Conservation (phyloP, 2,888 invertebrate species). For the Heterodera filipjevi region DNA sequence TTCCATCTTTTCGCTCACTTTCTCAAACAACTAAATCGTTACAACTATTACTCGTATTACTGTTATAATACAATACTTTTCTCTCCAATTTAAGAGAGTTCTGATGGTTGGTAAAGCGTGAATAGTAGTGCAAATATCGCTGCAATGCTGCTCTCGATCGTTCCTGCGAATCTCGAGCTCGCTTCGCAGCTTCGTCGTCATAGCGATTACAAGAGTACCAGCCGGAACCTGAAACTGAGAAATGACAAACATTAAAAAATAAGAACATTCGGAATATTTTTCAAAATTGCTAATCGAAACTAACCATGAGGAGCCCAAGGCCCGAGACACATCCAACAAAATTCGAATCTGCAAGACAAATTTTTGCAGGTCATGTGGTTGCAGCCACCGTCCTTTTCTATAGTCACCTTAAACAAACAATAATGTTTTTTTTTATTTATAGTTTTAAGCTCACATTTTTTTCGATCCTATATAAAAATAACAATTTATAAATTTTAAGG, state of each 20-base stretch:
- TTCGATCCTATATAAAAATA: too few species aligned
- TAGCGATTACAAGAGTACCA: slow-evolving; percentile 89
- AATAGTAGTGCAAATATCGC: slow-evolving; percentile 96
- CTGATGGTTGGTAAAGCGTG: slow-evolving; percentile 99
- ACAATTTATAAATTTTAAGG: too few species aligned
- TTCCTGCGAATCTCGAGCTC: slow-evolving; percentile 92
- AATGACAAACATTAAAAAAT: background rate
- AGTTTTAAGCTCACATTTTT: too few species aligned
- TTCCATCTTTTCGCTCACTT: slow-evolving; percentile 96
- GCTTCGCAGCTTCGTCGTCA: slow-evolving; percentile 93
- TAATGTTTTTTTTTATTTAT: too few species aligned
- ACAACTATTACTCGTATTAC: background rate
- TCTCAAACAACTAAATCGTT: slow-evolving; percentile 78
- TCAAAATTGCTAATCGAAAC: slow-evolving; percentile 30
- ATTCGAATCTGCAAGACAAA: slow-evolving; percentile 94
- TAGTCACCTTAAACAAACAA: slow-evolving; percentile 41
- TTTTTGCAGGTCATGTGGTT: slow-evolving; percentile 99
- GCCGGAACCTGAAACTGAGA: slow-evolving; percentile 41
- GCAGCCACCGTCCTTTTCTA: slow-evolving; percentile 74
- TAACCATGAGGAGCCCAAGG: slow-evolving; percentile 84
- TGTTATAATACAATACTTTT: slow-evolving; percentile 72
- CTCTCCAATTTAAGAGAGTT: slow-evolving; percentile 95
- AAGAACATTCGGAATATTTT: too few species aligned
- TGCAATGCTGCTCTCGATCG: slow-evolving; percentile 72
- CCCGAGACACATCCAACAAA: slow-evolving; percentile 98